Evolutionary conservation across 2,113 vertebrate species (phyloP).

Genomic region (Charina bottae): DNA sequence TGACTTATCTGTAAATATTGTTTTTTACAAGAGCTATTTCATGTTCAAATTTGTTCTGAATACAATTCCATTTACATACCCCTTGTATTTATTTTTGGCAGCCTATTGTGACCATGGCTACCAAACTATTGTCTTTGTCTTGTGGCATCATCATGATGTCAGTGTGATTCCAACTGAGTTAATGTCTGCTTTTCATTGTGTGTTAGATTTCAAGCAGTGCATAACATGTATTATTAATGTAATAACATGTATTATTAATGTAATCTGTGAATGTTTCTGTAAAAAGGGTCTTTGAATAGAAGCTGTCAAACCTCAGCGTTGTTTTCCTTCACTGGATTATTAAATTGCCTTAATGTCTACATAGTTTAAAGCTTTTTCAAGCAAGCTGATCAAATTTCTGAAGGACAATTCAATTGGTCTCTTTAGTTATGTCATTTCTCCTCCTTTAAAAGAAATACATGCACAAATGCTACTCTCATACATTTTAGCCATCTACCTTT

Average conservation of each 20-base stretch:
- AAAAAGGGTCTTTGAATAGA: constrained; percentile 13
- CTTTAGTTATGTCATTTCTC: constrained; percentile 2
- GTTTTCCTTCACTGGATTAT: constrained; percentile 1
- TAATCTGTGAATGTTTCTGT: constrained; percentile 6
- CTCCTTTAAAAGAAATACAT: neutral
- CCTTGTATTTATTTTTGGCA: constrained; percentile 24
- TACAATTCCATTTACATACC: constrained; percentile 25
- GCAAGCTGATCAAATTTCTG: neutral
- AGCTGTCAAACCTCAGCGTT: neutral
- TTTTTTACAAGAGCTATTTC: constrained; percentile 9
- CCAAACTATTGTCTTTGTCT: constrained; percentile 24
- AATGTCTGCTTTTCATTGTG: constrained; percentile 31
- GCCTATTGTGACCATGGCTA: constrained; percentile 39
- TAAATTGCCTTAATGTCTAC: neutral
- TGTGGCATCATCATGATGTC: constrained; percentile 16
- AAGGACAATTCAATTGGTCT: neutral
- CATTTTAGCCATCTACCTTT: neutral
- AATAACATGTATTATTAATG: constrained; percentile 35
- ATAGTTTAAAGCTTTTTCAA: constrained; percentile 6
- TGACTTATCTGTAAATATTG: neutral
- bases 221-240: constrained; percentile 35
- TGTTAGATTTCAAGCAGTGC: constrained; percentile 12
- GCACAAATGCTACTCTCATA: neutral
- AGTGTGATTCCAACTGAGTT: constrained; percentile 25
- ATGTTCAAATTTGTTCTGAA: constrained; percentile 2